These are phyloP conservation scores for Incurvaria masculella DNA, from an alignment of 2,888 invertebrate species.

Conservation along the genomic window DNA sequence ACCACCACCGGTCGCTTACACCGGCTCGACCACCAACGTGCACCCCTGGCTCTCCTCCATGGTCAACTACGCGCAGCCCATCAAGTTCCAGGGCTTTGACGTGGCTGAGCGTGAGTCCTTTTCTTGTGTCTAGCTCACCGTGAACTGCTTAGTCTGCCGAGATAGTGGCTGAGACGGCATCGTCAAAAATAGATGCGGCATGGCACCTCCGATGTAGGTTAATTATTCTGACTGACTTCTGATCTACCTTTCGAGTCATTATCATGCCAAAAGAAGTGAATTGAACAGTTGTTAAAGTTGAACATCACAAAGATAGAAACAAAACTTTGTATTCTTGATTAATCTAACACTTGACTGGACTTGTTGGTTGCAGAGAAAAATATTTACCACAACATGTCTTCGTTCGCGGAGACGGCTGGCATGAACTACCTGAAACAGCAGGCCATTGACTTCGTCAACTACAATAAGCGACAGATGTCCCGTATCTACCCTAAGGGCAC, in stretches of 20 bases:
- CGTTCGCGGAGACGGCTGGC: slow-evolving; percentile 97
- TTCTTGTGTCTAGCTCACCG: no score
- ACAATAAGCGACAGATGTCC: slow-evolving; percentile 99
- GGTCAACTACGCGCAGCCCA: slow-evolving; percentile 99
- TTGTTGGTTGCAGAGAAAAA: slow-evolving; percentile 73
- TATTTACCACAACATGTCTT: slow-evolving; percentile 98
- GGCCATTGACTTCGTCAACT: slow-evolving; percentile 99
- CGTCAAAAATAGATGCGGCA: no score
- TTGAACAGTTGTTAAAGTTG: no score
- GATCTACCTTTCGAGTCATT: no score
- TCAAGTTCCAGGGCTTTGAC: slow-evolving; percentile 98
- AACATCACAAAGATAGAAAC: no score
- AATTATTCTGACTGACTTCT: no score
- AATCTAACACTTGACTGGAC: no score
- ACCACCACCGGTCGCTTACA: slow-evolving; percentile 76
- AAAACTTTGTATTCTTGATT: no score
- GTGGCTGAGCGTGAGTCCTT: slow-evolving; percentile 86
- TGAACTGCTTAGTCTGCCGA: no score
- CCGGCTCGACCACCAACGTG: slow-evolving; percentile 97
- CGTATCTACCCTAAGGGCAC: slow-evolving; percentile 99
- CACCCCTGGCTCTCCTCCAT: slow-evolving; percentile 98
- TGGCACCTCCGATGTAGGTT: no score
- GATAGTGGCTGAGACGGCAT: no score
- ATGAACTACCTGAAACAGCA: slow-evolving; percentile 93
- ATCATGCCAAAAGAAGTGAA: no score